These are phyloP conservation scores for Lutraria lutraria DNA, from an alignment of 2,888 invertebrate genomes.

Conservation along the genomic window DNA sequence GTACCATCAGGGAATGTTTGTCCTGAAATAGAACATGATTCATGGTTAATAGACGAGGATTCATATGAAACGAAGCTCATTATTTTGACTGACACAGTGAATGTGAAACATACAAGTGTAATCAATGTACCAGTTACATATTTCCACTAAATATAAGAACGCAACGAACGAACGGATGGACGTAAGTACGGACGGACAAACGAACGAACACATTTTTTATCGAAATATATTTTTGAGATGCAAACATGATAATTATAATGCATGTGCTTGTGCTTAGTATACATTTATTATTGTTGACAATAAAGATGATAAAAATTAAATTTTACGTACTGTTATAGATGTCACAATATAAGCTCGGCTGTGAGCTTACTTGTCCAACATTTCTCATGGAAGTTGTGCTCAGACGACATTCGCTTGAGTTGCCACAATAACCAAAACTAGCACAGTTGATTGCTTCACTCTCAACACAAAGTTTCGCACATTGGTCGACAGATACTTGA, in stretches of 20 bases:
- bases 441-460: constrained; percentile 74
- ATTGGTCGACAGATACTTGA: constrained; percentile 72
- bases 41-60: neutral
- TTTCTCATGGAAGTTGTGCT: constrained; percentile 73
- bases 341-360: constrained; percentile 73
- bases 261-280: too few species aligned
- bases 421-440: constrained; percentile 80
- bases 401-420: constrained; percentile 76
- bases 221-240: too few species aligned
- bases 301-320: too few species aligned
- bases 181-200: too few species aligned
- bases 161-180: too few species aligned
- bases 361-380: constrained; percentile 73
- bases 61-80: neutral
- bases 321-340: constrained; percentile 77
- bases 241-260: too few species aligned
- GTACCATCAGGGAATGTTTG: constrained; percentile 75
- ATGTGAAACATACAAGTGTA: too few species aligned
- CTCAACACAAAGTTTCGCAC: constrained; percentile 80
- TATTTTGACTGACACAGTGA: too few species aligned
- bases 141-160: too few species aligned
- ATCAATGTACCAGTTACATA: too few species aligned
- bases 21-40: constrained; percentile 56
- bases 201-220: too few species aligned
- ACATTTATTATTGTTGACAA: too few species aligned